Conservation (phyloP, 2,888 invertebrate genomes). For the Lysandra bellargus region DNA sequence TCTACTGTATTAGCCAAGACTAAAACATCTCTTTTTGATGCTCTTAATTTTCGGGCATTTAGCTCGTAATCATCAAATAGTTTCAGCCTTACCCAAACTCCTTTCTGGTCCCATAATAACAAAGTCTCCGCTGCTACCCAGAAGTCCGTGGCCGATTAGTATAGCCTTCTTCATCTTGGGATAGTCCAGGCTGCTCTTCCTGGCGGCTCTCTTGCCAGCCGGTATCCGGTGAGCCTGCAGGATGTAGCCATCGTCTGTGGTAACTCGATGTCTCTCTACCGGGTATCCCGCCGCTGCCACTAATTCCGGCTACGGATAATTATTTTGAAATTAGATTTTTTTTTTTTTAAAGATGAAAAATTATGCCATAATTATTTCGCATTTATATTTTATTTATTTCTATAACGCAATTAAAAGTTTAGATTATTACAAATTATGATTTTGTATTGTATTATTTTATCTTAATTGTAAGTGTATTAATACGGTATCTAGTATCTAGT, state of each 20-base stretch:
- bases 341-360: too few relatives aligned
- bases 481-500: too few relatives aligned
- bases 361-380: too few relatives aligned
- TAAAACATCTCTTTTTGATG: neutral
- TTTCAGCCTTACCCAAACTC: slow-evolving; percentile 76
- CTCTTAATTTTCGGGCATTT: neutral
- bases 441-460: too few relatives aligned
- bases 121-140: slow-evolving; percentile 85
- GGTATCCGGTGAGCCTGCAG: slow-evolving; percentile 83
- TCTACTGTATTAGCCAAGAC: neutral
- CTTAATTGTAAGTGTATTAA: too few relatives aligned
- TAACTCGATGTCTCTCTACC: slow-evolving; percentile 68
- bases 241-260: slow-evolving; percentile 82
- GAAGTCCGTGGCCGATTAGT: slow-evolving; percentile 81
- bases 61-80: neutral
- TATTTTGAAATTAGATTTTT: slow-evolving; percentile 24
- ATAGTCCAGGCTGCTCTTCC: slow-evolving; percentile 46
- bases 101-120: slow-evolving; percentile 84
- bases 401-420: too few relatives aligned
- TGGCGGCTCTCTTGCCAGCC: slow-evolving; percentile 60
- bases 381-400: too few relatives aligned
- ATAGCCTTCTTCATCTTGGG: slow-evolving; percentile 66
- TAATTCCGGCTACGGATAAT: slow-evolving; percentile 66
- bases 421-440: too few relatives aligned
- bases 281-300: slow-evolving; percentile 73